A percentile compares a stretch with the other conserved stretches of the same genome.
Evolutionary conservation across 2,113 vertebrate species (phyloP).

Genomic region (Hyperoodon ampullatus): DNA sequence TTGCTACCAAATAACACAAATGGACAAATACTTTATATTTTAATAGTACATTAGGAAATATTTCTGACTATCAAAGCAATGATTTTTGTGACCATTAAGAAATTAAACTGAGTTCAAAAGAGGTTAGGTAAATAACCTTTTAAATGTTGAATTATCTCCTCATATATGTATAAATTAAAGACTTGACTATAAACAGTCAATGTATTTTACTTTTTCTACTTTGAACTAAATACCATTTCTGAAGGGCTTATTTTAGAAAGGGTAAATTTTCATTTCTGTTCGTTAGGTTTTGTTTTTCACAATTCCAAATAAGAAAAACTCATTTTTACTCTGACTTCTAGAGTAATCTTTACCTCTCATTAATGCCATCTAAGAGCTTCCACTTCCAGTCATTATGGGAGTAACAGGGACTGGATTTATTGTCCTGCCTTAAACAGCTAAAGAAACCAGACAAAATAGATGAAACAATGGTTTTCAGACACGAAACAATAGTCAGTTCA

Average conservation of each 20-base stretch:
- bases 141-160: conserved; percentile 27
- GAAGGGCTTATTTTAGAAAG: conserved; percentile 42
- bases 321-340: not conserved
- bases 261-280: not conserved
- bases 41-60: conserved; percentile 43
- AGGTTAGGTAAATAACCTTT: conserved; percentile 2
- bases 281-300: not conserved
- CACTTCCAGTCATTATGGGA: not conserved
- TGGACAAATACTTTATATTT: conserved; percentile 61
- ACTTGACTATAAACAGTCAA: not conserved
- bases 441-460: not conserved
- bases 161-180: not conserved
- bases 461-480: not conserved
- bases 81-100: conserved; percentile 23
- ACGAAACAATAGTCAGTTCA: not conserved
- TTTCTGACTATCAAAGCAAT: conserved; percentile 32
- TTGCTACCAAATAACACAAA: conserved; percentile 44
- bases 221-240: conserved; percentile 25
- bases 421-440: conserved; percentile 13
- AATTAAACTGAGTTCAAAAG: conserved; percentile 49
- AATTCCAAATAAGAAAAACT: conserved; percentile 23
- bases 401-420: not conserved
- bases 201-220: conserved; percentile 32
- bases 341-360: conserved; percentile 26
- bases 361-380: not conserved